A percentile compares a stretch with the other conserved stretches of the same genome.
Conservation (phyloP, 2,797 vertebrate genomes). For the Paguma larvata region DNA sequence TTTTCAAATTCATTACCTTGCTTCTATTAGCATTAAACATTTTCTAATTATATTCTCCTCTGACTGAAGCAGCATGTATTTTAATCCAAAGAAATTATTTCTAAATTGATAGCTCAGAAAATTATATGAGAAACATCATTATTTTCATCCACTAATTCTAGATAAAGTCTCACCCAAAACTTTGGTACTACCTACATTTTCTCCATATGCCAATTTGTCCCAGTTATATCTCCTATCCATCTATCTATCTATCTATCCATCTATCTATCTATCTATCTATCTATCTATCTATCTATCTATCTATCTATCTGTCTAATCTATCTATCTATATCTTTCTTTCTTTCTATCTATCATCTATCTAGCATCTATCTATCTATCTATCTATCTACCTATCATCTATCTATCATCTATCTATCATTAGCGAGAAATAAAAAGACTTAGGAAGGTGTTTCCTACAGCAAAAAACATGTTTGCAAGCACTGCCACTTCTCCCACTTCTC, state of each 20-base stretch:
- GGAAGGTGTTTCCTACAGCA: background rate
- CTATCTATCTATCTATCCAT: background rate
- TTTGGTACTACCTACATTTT: background rate
- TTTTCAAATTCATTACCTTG: constrained; percentile 65
- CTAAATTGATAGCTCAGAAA: constrained; percentile 11
- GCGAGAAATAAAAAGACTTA: constrained; percentile 25
- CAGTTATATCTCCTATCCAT: background rate
- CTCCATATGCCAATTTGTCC: background rate
- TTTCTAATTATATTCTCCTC: constrained; percentile 61
- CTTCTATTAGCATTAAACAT: constrained; percentile 52
- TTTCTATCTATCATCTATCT: background rate
- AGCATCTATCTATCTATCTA: background rate
- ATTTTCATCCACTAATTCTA: background rate
- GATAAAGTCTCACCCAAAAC: background rate
- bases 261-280: background rate
- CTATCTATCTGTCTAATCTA: background rate
- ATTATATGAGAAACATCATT: background rate
- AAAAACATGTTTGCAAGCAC: background rate
- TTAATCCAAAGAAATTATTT: constrained; percentile 58
- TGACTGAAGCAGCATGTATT: background rate
- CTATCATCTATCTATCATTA: background rate
- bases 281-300: background rate
- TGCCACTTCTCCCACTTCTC: background rate
- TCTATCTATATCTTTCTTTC: too few relatives aligned
- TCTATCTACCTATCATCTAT: background rate